Percentiles rank a stretch among this genome's conserved stretches.
Evolutionary conservation across 1,140 invertebrate genomes (phyloP).

Genomic region (Pseudomyrmex concolor): DNA sequence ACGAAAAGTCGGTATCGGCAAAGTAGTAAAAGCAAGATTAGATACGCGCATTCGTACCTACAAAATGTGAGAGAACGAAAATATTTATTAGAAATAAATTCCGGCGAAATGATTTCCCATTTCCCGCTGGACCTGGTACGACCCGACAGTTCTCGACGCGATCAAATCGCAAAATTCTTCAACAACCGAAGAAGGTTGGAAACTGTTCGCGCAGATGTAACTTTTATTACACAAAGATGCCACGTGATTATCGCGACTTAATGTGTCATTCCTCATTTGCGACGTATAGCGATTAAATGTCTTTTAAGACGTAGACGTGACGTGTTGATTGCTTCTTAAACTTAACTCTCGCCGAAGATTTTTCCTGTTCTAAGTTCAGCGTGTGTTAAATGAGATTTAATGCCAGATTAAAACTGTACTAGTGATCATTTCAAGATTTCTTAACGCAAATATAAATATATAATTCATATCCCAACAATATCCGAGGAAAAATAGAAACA

Average conservation of each 20-base stretch:
- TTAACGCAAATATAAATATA: no score
- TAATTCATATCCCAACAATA: no score
- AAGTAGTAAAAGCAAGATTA: conserved; percentile 33
- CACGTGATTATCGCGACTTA: background rate
- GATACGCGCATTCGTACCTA: background rate
- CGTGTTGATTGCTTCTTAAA: background rate
- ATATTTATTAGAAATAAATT: conserved; percentile 52
- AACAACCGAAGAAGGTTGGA: background rate
- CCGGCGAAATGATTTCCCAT: background rate
- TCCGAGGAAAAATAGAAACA: no score
- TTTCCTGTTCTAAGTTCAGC: background rate
- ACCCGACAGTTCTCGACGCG: background rate
- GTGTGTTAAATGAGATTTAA: no score
- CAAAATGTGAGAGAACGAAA: background rate
- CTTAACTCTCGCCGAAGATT: background rate
- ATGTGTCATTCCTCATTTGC: background rate
- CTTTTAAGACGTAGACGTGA: background rate
- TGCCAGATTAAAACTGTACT: no score
- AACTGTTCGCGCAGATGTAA: background rate
- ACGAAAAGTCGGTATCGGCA: conserved; percentile 32
- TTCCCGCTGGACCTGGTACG: no score
- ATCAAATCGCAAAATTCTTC: background rate
- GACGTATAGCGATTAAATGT: background rate
- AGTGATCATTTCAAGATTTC: no score
- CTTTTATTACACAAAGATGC: background rate